Evolutionary conservation across 2,888 invertebrate genomes (phyloP), one percentile per base, ranked within the genome.

Genomic region (Rhingia campestris): DNA sequence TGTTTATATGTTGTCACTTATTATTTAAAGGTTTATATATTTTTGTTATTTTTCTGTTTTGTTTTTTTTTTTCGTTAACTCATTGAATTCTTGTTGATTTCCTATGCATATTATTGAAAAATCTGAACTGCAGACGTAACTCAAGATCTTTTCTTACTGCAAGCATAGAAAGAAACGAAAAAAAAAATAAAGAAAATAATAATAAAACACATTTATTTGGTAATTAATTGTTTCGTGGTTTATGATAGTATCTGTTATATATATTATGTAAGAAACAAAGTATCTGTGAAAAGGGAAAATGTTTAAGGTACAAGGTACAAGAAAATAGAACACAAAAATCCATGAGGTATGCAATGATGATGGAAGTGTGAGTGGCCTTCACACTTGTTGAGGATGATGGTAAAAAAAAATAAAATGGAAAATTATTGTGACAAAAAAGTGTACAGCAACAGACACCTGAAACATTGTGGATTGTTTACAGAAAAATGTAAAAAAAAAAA

Each of bases 81-180:
- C 95, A 96, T 94, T 96, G 95, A 94, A 96, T 95, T 94, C 96
- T 94, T 93, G 95, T 95, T 93, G 95, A 95, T 94, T 95, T 95
- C 95, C 96, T 96, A 94, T 95, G 96, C 92, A 95, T 94, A 93
- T 95, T 95, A 94, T 96, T 97, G 96, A 97, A 97, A 95, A 97
- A 97, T 94, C 97, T 95, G 96, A 96, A 97, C 94, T 96, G 96
- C 93, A 97, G 96, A 94, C 96, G 96, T 95, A 96, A 95, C 93
- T 96, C 96, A 95, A 96, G 95, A 94, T 97, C 97, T 97, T 97
- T 97, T 95, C 97, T 96, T 96, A 97, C 97, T 97, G 96, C 69
- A 94, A 93, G 76, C 70, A 81, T 70, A 84, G 43, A 73, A 59
- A 81, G 66, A 82, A 75, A 74, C 63, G 87, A 87, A 87, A 88